A percentile compares a stretch with the other conserved stretches of the same genome.
phyloP scores from a whole-genome alignment of 2,888 invertebrate genomes.

The Eledona agricola region DNA sequence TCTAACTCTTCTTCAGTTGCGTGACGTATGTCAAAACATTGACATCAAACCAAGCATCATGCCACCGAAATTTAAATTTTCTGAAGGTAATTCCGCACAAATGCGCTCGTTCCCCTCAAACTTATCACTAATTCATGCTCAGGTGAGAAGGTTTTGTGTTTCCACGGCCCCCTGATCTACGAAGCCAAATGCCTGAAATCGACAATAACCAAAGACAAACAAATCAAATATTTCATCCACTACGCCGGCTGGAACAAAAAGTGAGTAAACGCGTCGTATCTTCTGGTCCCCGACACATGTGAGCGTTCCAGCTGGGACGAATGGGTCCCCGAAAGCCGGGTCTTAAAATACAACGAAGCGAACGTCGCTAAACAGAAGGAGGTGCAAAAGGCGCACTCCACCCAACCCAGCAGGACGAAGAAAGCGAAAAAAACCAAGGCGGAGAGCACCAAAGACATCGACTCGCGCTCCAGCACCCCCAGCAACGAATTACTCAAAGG shows the following conservation, averaged over 20 bases:
- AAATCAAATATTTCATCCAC: slow-evolving; percentile 91
- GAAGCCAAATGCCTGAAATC: slow-evolving; percentile 95
- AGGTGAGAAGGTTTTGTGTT: slow-evolving; percentile 93
- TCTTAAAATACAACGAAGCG: slow-evolving; percentile 88
- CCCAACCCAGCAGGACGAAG: slow-evolving; percentile 72
- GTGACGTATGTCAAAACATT: neutral
- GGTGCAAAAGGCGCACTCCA: slow-evolving; percentile 81
- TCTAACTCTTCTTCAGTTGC: neutral
- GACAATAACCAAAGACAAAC: slow-evolving; percentile 83
- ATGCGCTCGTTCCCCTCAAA: slow-evolving; percentile 2
- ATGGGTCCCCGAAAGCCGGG: slow-evolving; percentile 91
- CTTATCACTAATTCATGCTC: slow-evolving; percentile 50
- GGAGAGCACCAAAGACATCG: slow-evolving; percentile 62
- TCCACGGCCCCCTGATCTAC: slow-evolving; percentile 94
- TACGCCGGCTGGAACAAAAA: slow-evolving; percentile 99
- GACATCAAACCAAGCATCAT: slow-evolving; percentile 41
- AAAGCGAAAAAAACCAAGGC: slow-evolving; percentile 62
- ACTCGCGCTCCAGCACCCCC: slow-evolving; percentile 74
- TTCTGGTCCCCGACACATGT: neutral
- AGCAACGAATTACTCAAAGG: slow-evolving; percentile 64
- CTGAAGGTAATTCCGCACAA: slow-evolving; percentile 46
- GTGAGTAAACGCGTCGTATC: slow-evolving; percentile 64
- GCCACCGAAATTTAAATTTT: slow-evolving; percentile 56
- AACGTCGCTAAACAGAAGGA: slow-evolving; percentile 90
- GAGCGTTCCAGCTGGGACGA: slow-evolving; percentile 80